Evolutionary conservation across 2,797 vertebrate species (phyloP).

Genomic region (Somateria mollissima): DNA sequence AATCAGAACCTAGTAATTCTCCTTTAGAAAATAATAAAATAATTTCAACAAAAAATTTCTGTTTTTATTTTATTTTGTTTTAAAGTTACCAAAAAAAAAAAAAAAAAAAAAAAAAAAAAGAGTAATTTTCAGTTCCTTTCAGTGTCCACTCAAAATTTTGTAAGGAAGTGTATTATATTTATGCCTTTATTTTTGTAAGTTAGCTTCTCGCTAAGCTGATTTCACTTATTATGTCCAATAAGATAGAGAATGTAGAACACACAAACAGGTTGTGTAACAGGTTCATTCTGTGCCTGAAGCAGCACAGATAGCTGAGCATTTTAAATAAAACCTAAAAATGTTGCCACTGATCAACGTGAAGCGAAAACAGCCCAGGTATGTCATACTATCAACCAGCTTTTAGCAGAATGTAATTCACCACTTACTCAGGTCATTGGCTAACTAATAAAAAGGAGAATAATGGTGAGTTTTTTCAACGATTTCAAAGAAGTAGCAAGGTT

Average conservation of each 20-base stretch:
- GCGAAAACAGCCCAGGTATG: accelerated
- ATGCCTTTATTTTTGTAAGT: background rate
- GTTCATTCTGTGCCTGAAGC: background rate
- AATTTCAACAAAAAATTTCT: background rate
- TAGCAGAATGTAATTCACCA: background rate
- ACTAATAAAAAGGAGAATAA: background rate
- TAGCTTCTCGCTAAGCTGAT: background rate
- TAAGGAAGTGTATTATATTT: background rate
- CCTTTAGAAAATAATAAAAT: background rate
- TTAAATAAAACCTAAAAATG: background rate
- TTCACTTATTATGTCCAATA: background rate
- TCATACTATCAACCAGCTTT: background rate
- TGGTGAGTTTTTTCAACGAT: background rate
- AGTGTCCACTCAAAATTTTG: background rate
- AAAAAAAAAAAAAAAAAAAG: no score
- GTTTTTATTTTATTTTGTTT: background rate
- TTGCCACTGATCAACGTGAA: background rate
- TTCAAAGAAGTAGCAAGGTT: background rate
- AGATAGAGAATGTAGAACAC: background rate
- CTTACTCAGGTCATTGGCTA: background rate
- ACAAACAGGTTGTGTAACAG: background rate
- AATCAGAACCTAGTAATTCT: background rate
- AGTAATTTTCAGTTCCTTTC: background rate
- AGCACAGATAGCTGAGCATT: background rate
- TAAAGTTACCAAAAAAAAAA: background rate